Base-by-base conservation (phyloP, 2,888 invertebrate species). In the Zootermopsis nevadensis region DNA sequence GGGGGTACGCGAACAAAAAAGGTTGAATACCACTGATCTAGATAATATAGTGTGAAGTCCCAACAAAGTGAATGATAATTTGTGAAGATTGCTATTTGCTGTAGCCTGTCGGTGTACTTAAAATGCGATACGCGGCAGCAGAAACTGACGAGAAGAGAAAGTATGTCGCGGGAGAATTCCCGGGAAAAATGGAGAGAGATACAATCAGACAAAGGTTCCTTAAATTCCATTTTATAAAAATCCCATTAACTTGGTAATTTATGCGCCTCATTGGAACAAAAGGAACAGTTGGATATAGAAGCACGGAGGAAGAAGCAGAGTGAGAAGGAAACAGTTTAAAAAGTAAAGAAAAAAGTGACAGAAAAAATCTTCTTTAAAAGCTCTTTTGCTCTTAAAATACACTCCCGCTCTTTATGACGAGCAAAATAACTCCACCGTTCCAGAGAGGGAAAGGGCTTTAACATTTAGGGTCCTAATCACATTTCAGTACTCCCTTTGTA, bases 181-280 rank as follows among this genome's bases (percentile, higher is more conserved):
- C 42, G n/a, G 81, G n/a, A 60, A 27, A 82, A 66, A 38, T 27
- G 42, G 74, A n/a, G 76, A 48, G 48, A 48, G 69, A 67, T 48
- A 69, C 69, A 80, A 38, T 30, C 72, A 69, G 77, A 66, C 55
- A 82, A 82, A 72, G 84, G 82, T 85, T 85, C 84, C 83, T 85
- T 83, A 85, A 86, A 86, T 85, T 85, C 85, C 84, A 85, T 84
- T 85, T 84, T 83, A 84, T 85, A 86, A 85, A 86, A 86, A 85
- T 85, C 85, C 86, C 84, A 86, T 86, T 86, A 86, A 86, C 85
- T 86, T 85, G 85, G 85, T 85, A 86, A 86, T 86, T 86, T 86
- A 86, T 86, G 85, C 84, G 85, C 83, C 85, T 85, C 86, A 86
- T 86, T 86, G 86, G 85, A 83, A 84, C 84, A 84, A 83, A 85